Conservation (phyloP, 2,888 invertebrate species). For the Trachelus stipa region DNA sequence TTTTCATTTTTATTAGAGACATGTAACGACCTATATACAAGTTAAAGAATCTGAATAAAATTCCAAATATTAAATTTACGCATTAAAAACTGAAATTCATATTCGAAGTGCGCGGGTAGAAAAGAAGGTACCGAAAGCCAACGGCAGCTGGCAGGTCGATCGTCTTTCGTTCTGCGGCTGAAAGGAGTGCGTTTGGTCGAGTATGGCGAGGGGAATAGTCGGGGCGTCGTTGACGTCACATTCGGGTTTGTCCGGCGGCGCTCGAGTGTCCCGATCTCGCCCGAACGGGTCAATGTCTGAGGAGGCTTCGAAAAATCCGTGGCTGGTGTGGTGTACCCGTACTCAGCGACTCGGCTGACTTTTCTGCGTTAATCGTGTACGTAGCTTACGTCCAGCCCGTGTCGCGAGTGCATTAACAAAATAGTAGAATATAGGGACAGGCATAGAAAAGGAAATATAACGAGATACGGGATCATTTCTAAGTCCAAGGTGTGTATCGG, state of each 20-base stretch:
- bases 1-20: not conserved
- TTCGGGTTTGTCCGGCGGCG: conserved; percentile 68
- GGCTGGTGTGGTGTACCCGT: conserved; percentile 69
- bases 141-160: not conserved
- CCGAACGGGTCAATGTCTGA: conserved; percentile 80
- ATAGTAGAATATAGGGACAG: not conserved
- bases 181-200: not conserved
- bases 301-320: conserved; percentile 71
- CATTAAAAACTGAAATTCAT: not conserved
- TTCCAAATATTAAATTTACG: not conserved
- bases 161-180: not conserved
- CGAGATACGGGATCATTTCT: not conserved
- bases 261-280: conserved; percentile 74
- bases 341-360: conserved; percentile 20
- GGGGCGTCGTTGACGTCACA: conserved; percentile 52
- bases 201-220: conserved; percentile 23
- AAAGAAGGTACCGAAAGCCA: not conserved
- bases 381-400: conserved; percentile 1
- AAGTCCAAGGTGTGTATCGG: conserved; percentile 1
- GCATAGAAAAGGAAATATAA: not conserved
- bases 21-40: too few species aligned
- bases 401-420: not conserved
- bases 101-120: not conserved
- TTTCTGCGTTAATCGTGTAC: conserved; percentile 1
- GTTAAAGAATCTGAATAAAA: not conserved